These are phyloP conservation scores for Pogoniulus pusillus DNA, from an alignment of 2,797 vertebrate genomes.

Conservation along the genomic window DNA sequence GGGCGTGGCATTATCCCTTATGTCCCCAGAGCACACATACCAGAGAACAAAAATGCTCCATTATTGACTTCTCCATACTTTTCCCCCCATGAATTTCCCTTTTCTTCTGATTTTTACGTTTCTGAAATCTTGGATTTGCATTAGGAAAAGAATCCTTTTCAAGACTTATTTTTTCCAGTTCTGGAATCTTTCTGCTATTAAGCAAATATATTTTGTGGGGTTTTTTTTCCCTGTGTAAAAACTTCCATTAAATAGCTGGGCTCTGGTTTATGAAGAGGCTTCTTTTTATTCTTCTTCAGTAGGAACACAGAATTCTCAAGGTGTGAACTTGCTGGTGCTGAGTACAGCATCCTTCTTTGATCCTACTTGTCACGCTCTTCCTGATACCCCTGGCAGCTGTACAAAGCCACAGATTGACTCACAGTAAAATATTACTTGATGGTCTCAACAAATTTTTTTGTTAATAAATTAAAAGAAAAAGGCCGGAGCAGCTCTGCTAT, in stretches of 20 bases:
- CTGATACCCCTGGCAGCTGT: slow-evolving; percentile 48
- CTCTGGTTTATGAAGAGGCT: not conserved
- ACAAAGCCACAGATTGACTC: slow-evolving; percentile 71
- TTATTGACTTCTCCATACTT: not conserved
- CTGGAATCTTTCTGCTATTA: not conserved
- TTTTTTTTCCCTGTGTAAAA: not conserved
- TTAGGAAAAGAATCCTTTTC: not conserved
- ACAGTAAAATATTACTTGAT: slow-evolving; percentile 82
- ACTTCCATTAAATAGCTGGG: not conserved
- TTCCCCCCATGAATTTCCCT: not conserved
- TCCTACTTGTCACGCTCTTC: no score
- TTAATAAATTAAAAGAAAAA: no score
- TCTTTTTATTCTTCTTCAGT: not conserved
- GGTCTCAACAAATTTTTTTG: slow-evolving; percentile 69
- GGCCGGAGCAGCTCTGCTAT: no score
- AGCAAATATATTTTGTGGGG: not conserved
- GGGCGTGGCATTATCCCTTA: not conserved
- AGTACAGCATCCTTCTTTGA: no score
- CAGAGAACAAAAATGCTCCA: not conserved
- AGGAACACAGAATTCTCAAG: not conserved
- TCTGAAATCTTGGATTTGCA: not conserved
- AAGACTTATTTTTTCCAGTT: no score
- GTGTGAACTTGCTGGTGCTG: no score
- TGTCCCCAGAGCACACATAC: not conserved
- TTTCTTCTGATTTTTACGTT: not conserved